Evolutionary conservation across 2,797 vertebrate species (phyloP), one percentile per base, ranked within the genome.

Genomic region (Lagorchestes hirsutus): DNA sequence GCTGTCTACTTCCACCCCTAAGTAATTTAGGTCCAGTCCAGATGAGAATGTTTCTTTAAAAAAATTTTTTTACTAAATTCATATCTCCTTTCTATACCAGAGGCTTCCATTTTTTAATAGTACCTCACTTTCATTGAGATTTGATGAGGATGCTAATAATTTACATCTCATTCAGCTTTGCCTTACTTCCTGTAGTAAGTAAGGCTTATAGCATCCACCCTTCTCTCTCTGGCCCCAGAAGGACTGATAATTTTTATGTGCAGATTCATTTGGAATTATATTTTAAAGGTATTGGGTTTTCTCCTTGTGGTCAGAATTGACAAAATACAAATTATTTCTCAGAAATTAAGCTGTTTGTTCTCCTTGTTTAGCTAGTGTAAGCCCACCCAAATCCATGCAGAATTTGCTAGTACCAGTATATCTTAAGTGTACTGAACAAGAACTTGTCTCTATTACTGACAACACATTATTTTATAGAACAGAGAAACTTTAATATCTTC

Each of bases 361-460:
- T 82, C 11, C 58, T 52, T 91, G 52, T 57, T 59, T 93, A 93
- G 59, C 82, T 92, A 22, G 29, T 93, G 62, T 55, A 24, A 52
- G 56, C 58, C 93, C 93, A 96, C 56, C 55, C 56, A 95, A 96
- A 95, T 90, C 56, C 94, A 54, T 40, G n/a, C 29, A 55, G 56
- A 93, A 93, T 57, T 62, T 52, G 56, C 50, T 58, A 57, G 6
- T 96, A 91, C 24, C 92, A 92, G 92, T 91, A 55, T 91, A 62
- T 54, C 40, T 93, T 58, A 90, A 82, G 31, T 58, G 87, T 46
- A 82, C 18, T 24, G n/a, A 50, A 90, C 16, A 95, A 93, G 56
- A 91, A 92, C 34, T 62, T 94, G 29, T 96, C 54, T 93, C 34
- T 28, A 58, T 94, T 96, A 93, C 74, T 95, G n/a, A 46, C n/a